phyloP scores from a whole-genome alignment of 2,888 invertebrate genomes.

The Thera obeliscata region DNA sequence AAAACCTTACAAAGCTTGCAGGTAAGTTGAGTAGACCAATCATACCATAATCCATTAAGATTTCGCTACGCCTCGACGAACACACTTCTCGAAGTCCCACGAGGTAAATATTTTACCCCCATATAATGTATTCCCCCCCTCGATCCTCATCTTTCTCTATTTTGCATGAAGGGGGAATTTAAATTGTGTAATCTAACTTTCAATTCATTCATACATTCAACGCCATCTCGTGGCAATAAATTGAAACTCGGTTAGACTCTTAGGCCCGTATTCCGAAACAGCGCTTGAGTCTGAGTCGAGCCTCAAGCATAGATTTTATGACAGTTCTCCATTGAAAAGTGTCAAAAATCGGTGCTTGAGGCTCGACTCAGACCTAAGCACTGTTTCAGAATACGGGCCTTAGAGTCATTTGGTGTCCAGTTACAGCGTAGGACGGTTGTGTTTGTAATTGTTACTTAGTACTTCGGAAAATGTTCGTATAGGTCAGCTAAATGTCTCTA shows the following conservation, averaged over 20 bases:
- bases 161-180: constrained; percentile 85
- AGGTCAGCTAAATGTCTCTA: too few species aligned
- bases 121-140: constrained; percentile 79
- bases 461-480: too few species aligned
- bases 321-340: too few species aligned
- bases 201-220: constrained; percentile 84
- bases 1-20: constrained; percentile 64
- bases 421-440: constrained; percentile 46
- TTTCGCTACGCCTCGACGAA: constrained; percentile 75
- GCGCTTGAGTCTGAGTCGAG: too few species aligned
- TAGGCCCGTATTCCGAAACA: too few species aligned
- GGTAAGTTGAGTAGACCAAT: constrained; percentile 77
- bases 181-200: constrained; percentile 85
- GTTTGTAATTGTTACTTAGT: constrained; percentile 36
- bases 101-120: constrained; percentile 81
- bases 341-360: too few species aligned
- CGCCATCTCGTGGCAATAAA: constrained; percentile 83
- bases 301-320: too few species aligned
- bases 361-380: too few species aligned
- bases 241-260: constrained; percentile 78
- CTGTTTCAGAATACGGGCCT: too few species aligned
- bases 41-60: constrained; percentile 83
- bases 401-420: constrained; percentile 72
- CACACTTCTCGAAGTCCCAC: constrained; percentile 78
- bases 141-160: constrained; percentile 83